A percentile compares a stretch with the other conserved stretches of the same genome.
Evolutionary conservation across 2,888 invertebrate genomes (phyloP).

Genomic region (Ennomos erosarius): DNA sequence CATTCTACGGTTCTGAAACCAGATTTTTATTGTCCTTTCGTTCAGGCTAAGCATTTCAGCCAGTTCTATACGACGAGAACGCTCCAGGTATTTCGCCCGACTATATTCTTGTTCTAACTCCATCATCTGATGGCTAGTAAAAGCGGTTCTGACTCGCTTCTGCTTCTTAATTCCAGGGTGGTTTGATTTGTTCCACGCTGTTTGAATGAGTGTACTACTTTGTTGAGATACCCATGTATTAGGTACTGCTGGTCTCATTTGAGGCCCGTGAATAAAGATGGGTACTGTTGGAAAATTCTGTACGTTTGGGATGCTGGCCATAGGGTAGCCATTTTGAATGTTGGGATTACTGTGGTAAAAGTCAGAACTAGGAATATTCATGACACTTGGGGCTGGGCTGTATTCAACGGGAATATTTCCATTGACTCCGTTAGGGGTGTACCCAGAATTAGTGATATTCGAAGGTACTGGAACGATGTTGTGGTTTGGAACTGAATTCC

Average conservation of each 20-base stretch:
- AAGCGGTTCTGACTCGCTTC: conserved; percentile 91
- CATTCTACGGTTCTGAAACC: conserved; percentile 94
- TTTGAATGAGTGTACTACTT: conserved; percentile 38
- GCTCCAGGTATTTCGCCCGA: conserved; percentile 88
- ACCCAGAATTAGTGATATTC: conserved; percentile 4
- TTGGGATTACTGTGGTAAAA: conserved; percentile 18
- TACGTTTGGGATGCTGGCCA: conserved; percentile 31
- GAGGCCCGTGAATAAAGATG: conserved; percentile 28
- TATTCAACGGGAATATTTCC: conserved; percentile 2
- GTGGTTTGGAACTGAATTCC: conserved; percentile 41
- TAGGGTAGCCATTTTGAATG: conserved; percentile 29
- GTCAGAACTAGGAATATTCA: conserved; percentile 28
- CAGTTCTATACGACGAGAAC: conserved; percentile 89
- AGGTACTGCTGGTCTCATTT: conserved; percentile 14
- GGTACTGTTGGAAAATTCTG: conserved; percentile 26
- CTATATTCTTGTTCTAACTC: conserved; percentile 91
- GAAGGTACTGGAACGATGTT: conserved; percentile 5
- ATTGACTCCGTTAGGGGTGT: conserved; percentile 7
- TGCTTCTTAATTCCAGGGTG: conserved; percentile 56
- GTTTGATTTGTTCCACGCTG: conserved; percentile 45
- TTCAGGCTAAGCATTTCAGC: conserved; percentile 51
- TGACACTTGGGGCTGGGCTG: conserved; percentile 34
- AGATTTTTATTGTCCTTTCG: conserved; percentile 88
- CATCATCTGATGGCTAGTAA: conserved; percentile 90
- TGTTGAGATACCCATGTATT: conserved; percentile 35